Evolutionary conservation across 2,797 vertebrate species (phyloP), one percentile per base, ranked within the genome.

Genomic region (Takifugu rubripes): DNA sequence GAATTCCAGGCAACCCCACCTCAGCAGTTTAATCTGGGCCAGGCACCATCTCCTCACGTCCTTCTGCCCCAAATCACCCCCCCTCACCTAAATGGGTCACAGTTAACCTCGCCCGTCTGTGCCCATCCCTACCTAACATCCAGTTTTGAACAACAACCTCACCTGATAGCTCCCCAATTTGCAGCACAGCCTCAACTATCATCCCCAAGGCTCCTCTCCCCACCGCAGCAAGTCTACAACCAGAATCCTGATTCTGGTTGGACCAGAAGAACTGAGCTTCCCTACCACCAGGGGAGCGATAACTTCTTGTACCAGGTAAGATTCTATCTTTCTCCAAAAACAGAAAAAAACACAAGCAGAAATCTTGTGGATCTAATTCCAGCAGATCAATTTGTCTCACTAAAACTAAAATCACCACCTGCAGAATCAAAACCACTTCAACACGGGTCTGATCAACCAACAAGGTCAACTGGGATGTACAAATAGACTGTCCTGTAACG

Each of bases 261-360:
- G 83, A 58, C 1, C 36, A 12, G 36, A 14, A 40, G 11, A 11
- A 4, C 36, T 4, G 36, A 40, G 11, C 36, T 40, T 3, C 14
- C 36, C 2, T 40, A 14, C 36, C 36, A 12, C 36, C 10, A 12
- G 11, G 4, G 36, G 12, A 40, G 36, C 25, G 53, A 27, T 53
- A 10, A 36, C 40, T 74, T 51, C 47, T 24, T 44, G 5, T 59
- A 42, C 56, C 79, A 82, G 81, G 83, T 82, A 49, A 68, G 69
- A 43, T 10, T 6, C 25, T 24, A 0, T 11, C n/a, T 0, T 26
- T 0, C 2, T 47, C 12, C 26, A 46, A 12, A 31, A 31, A 8
- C 3, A 6, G 29, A 31, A 31, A 31, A 21, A 31, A 31, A 6
- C 9, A 2, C 5, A 6, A 31, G 31, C 31, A 33, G 31, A 33